Evolutionary conservation across 2,113 vertebrate genomes (phyloP).

Genomic region (Todiramphus chloris): DNA sequence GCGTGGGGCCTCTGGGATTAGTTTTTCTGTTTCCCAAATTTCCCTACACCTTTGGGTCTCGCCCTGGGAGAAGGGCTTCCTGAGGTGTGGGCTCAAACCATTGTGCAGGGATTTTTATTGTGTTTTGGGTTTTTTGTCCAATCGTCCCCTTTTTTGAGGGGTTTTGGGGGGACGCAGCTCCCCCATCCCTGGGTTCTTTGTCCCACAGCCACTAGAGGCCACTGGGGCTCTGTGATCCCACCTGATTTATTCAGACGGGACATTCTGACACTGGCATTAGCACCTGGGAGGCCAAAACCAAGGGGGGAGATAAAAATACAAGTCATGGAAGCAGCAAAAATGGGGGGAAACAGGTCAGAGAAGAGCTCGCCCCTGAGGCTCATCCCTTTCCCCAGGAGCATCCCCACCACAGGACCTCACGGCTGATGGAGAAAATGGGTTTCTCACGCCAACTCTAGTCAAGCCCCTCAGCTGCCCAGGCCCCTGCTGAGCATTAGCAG

Average conservation of each 20-base stretch:
- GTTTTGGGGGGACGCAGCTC: accelerated
- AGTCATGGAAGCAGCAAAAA: accelerated
- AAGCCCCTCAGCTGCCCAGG: not conserved
- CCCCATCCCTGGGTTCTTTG: not conserved
- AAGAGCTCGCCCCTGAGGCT: not conserved
- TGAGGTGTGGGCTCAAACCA: accelerated
- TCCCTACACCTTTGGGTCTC: not conserved
- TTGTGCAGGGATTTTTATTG: not conserved
- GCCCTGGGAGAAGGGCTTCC: accelerated
- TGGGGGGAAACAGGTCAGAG: not conserved
- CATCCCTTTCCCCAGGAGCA: accelerated
- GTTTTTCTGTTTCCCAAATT: not conserved
- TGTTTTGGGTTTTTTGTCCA: too few species aligned
- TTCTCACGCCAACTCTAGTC: not conserved
- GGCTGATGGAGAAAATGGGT: accelerated
- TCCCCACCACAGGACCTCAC: accelerated
- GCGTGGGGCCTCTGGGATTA: accelerated
- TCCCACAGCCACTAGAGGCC: slow-evolving; percentile 74
- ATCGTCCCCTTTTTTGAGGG: not conserved
- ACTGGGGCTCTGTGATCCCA: slow-evolving; percentile 40
- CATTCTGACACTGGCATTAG: accelerated
- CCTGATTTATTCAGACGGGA: not conserved
- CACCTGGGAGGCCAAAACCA: not conserved
- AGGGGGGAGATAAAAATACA: accelerated
- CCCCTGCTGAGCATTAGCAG: not conserved